Percentiles rank a stretch among this genome's conserved stretches.
phyloP scores from a whole-genome alignment of 1,140 invertebrate species.

The Periplaneta americana region DNA sequence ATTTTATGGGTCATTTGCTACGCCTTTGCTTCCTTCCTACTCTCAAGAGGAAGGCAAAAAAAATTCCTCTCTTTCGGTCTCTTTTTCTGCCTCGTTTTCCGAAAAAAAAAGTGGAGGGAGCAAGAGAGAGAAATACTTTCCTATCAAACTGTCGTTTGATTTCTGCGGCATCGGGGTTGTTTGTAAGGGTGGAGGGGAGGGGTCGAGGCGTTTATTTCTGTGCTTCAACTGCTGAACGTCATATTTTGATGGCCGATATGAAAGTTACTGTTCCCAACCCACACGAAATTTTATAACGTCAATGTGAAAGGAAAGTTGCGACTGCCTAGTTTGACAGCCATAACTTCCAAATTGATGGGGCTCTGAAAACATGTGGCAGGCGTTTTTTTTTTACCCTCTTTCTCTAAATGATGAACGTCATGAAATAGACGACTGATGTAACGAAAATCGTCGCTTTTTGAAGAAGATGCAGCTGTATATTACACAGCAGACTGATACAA shows the following conservation, averaged over 20 bases:
- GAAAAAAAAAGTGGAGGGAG: not conserved
- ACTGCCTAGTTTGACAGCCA: not conserved
- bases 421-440: not conserved
- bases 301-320: not conserved
- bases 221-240: not conserved
- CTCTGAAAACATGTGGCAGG: not conserved
- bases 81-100: not conserved
- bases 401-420: not conserved
- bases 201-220: not conserved
- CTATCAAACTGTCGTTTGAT: not conserved
- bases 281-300: not conserved
- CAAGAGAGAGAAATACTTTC: not conserved
- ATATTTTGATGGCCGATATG: not conserved
- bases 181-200: not conserved
- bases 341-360: not conserved
- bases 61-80: not conserved
- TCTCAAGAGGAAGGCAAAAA: not conserved
- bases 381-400: too few species aligned
- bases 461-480: too few species aligned
- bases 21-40: not conserved
- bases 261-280: not conserved
- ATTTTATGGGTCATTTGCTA: conserved; percentile 11
- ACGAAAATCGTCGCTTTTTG: not conserved
- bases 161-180: not conserved
- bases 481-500: too few species aligned